Evolutionary conservation across 2,888 invertebrate genomes (phyloP).

Genomic region (Caenorhabditis zanzibari): DNA sequence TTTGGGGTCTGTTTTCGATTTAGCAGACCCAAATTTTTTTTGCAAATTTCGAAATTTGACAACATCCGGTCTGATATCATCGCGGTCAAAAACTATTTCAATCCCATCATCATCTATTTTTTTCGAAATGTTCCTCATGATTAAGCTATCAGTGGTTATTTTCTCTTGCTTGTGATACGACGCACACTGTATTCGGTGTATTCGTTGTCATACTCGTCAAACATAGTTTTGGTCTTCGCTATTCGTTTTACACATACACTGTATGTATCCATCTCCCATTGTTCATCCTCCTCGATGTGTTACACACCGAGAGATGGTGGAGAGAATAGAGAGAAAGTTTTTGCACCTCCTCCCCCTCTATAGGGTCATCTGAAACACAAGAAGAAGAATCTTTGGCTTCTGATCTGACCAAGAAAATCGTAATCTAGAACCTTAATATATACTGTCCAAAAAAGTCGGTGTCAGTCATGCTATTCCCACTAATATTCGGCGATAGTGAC

Average conservation of each 20-base stretch:
- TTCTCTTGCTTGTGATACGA: slow-evolving; percentile 1
- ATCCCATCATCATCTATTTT: no score
- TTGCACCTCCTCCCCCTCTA: slow-evolving; percentile 7
- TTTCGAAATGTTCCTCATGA: not conserved
- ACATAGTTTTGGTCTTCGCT: slow-evolving; percentile 11
- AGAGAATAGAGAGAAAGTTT: slow-evolving; percentile 11
- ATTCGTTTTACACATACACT: slow-evolving; percentile 16
- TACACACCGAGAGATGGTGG: not conserved
- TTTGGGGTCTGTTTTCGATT: no score
- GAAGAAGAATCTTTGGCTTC: slow-evolving; percentile 1
- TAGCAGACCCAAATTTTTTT: no score
- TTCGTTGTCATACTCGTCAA: slow-evolving; percentile 34
- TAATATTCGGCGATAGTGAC: slow-evolving; percentile 34
- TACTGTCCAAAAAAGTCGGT: not conserved
- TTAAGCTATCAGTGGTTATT: not conserved
- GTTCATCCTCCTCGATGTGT: slow-evolving; percentile 2
- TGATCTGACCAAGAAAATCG: not conserved
- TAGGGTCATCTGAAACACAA: slow-evolving; percentile 21
- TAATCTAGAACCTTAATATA: no score
- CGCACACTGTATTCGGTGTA: slow-evolving; percentile 11
- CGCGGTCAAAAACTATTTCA: not conserved
- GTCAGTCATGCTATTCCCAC: slow-evolving; percentile 37
- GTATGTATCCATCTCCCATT: slow-evolving; percentile 1
- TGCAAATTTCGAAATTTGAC: no score
- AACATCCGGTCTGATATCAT: no score